Conservation (phyloP, 2,888 invertebrate species). For the Isoperla grammatica region DNA sequence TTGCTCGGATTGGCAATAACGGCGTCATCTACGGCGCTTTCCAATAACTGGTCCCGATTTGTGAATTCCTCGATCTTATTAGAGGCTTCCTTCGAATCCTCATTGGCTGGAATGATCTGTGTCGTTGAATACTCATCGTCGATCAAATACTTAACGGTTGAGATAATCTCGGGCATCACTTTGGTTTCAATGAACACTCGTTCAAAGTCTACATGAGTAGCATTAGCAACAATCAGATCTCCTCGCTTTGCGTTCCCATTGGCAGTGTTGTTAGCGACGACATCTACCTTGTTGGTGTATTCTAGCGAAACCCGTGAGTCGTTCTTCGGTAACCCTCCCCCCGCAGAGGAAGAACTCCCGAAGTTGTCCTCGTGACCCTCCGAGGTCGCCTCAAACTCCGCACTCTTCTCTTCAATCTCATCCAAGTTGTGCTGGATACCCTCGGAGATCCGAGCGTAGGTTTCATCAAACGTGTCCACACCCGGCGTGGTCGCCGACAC, state of each 20-base stretch:
- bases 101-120: slow-evolving; percentile 48
- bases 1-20: not conserved
- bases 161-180: slow-evolving; percentile 47
- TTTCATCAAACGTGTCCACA: slow-evolving; percentile 51
- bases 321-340: slow-evolving; percentile 31
- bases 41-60: not conserved
- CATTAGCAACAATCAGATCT: slow-evolving; percentile 41
- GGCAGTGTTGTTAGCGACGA: slow-evolving; percentile 17
- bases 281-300: slow-evolving; percentile 34
- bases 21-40: not conserved
- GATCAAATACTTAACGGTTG: slow-evolving; percentile 44
- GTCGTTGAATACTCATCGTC: slow-evolving; percentile 50
- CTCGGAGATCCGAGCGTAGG: slow-evolving; percentile 48
- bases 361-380: slow-evolving; percentile 35
- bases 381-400: slow-evolving; percentile 34
- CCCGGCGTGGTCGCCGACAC: slow-evolving; percentile 49
- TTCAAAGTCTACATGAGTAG: slow-evolving; percentile 46
- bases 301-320: slow-evolving; percentile 36
- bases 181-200: slow-evolving; percentile 53
- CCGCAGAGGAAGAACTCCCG: slow-evolving; percentile 37
- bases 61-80: not conserved
- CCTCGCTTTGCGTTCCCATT: not conserved
- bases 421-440: slow-evolving; percentile 50
- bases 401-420: slow-evolving; percentile 32
- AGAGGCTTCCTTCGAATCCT: not conserved